Evolutionary conservation across 2,113 vertebrate genomes (phyloP), one percentile per base, ranked within the genome.

Genomic region (Psittacula cyanocephala): DNA sequence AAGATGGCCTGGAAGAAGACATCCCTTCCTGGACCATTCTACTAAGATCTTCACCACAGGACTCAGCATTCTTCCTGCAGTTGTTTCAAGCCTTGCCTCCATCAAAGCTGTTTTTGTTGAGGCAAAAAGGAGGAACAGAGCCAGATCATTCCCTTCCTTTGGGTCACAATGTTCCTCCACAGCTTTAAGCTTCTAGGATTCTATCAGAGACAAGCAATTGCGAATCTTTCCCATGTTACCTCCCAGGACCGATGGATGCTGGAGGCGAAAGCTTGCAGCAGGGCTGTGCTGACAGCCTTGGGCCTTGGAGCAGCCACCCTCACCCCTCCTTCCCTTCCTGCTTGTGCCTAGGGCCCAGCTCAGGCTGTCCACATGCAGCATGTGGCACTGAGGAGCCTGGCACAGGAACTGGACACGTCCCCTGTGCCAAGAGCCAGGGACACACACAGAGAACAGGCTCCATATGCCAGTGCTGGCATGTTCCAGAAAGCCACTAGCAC

Each of bases 121-220:
- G 77, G 49, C 0, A 57, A 74, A 52, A 62, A 10, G 2, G 20
- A 75, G 64, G 5, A 17, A 39, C 2, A 13, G 25, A 25, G 50
- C 24, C 82, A n/a, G 13, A 57, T 43, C 12, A 11, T 6, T 43
- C 16, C 49, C 37, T 25, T 62, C 75, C 75, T 57, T 25, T 2
- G 18, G 31, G 7, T n/a, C 28, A 70, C 23, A 22, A 31, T 37
- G 29, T 10, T 46, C 29, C 50, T 82, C 33, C 50, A 10, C 47
- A 49, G 41, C 39, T 37, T 49, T 15, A 20, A 53, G n/a, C 46
- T 46, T 23, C 41, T 4, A 10, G 53, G 82, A 44, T 44, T 37
- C n/a, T 11, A 41, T 25, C 2, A 28, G 28, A 44, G 46, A 55
- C 7, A 10, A 2, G 0, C 4, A n/a, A 33, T 2, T 4, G 20